A percentile compares a stretch with the other conserved stretches of the same genome.
Conservation (phyloP, 2,888 invertebrate genomes). For the Hemistola chrysoprasaria region DNA sequence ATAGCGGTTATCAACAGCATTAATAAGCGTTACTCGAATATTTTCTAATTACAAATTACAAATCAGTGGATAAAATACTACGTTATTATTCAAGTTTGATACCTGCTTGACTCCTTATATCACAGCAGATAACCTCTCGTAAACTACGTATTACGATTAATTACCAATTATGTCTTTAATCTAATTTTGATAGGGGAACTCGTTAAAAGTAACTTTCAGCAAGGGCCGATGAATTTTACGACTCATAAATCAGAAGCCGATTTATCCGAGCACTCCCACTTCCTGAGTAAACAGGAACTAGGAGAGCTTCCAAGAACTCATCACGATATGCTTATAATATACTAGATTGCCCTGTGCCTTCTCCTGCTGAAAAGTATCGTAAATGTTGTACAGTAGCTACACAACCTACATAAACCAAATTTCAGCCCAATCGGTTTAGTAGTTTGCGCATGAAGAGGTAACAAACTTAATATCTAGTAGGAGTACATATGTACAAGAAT, state of each 20-base stretch:
- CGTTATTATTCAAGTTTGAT: no score
- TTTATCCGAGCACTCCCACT: slow-evolving; percentile 20
- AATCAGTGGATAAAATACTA: no score
- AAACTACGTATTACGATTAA: slow-evolving; percentile 43
- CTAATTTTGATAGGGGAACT: slow-evolving; percentile 51
- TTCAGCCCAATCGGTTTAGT: no score
- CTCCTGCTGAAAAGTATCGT: no score
- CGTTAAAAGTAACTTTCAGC: slow-evolving; percentile 48
- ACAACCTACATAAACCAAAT: no score
- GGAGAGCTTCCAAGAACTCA: not conserved
- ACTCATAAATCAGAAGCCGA: slow-evolving; percentile 53
- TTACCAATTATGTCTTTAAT: slow-evolving; percentile 51
- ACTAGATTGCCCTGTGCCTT: no score
- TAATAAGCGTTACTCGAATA: slow-evolving; percentile 10
- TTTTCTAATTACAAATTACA: slow-evolving; percentile 3
- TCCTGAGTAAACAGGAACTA: slow-evolving; percentile 8
- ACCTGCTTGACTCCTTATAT: no score
- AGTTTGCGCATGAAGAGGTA: no score
- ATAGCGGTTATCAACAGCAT: slow-evolving; percentile 10
- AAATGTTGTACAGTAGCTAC: no score
- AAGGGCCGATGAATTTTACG: slow-evolving; percentile 54
- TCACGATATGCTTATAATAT: no score
- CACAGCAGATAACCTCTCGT: slow-evolving; percentile 18
- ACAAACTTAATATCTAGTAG: no score
- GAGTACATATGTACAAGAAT: no score